Evolutionary conservation across 2,113 vertebrate genomes (phyloP), one percentile per base, ranked within the genome.

Genomic region (Smithornis capensis): DNA sequence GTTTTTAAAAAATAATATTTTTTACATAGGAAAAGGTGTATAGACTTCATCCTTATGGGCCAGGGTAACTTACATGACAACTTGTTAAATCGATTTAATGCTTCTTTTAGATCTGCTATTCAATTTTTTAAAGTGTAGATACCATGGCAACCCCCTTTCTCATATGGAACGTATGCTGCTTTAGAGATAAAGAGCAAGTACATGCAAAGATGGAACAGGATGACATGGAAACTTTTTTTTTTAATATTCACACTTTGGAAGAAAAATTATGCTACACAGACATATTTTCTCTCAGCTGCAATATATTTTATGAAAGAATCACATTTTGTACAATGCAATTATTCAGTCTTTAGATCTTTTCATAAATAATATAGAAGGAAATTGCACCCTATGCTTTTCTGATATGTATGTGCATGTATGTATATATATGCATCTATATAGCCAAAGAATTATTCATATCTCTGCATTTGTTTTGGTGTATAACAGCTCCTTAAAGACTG

Each of bases 51-150:
- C 50, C 85, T 93, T 92, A 83, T 88, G 76, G 94, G 83, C 83
- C 69, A 92, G 90, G 88, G 90, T 96, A 97, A 96, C 96, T 97
- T 97, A 97, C 96, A 94, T 96, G 96, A 95, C 94, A 97, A 97
- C 95, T 96, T 97, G 92, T 97, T 97, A 95, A 96, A 97, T 97
- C 83, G 89, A 96, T 97, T 97, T 97, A 95, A 95, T 96, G 92
- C 95, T 97, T 96, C 95, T 97, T 97, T 97, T 90, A 96, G 97
- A 95, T 97, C 96, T 95, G 93, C 95, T 95, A 96, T 96, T 97
- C 94, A 96, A 80, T 96, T 94, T 97, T 96, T 97, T 91, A 93
- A 97, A 97, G 95, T 94, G 95, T 87, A 96, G 95, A 95, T 97
- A 96, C 96, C 95, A 97, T 97, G 95, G 96, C 96, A 97, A 97